A percentile compares a stretch with the other conserved stretches of the same genome.
Evolutionary conservation across 2,797 vertebrate genomes (phyloP).

Genomic region (Alca torda): DNA sequence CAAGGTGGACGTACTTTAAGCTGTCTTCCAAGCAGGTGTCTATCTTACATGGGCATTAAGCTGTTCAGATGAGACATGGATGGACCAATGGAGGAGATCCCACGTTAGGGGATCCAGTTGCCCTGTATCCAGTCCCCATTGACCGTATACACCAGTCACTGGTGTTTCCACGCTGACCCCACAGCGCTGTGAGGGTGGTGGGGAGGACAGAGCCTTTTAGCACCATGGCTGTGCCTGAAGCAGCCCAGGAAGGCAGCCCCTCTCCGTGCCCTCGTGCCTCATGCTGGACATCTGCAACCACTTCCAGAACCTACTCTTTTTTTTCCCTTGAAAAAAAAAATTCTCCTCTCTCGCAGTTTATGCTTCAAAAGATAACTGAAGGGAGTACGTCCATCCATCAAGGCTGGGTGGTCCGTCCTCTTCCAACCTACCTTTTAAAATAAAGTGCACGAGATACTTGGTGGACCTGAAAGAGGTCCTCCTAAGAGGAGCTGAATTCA

Average conservation of each 20-base stretch:
- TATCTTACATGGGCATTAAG: neutral
- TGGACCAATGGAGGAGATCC: neutral
- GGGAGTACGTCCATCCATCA: neutral
- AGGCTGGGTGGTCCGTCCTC: neutral
- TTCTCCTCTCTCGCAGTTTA: neutral
- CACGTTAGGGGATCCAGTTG: neutral
- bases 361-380: neutral
- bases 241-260: no score
- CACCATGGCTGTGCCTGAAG: neutral
- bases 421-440: neutral
- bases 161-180: neutral
- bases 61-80: neutral
- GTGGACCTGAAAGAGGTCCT: neutral
- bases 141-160: no score
- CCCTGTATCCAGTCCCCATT: neutral
- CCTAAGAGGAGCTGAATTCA: neutral
- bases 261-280: neutral
- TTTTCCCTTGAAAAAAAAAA: accelerated
- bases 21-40: neutral
- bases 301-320: neutral
- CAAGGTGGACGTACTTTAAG: neutral
- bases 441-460: neutral
- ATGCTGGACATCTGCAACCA: neutral
- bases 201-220: neutral
- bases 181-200: neutral